Evolutionary conservation across 2,113 vertebrate species (phyloP).

Genomic region (Monarcha castaneiventris): DNA sequence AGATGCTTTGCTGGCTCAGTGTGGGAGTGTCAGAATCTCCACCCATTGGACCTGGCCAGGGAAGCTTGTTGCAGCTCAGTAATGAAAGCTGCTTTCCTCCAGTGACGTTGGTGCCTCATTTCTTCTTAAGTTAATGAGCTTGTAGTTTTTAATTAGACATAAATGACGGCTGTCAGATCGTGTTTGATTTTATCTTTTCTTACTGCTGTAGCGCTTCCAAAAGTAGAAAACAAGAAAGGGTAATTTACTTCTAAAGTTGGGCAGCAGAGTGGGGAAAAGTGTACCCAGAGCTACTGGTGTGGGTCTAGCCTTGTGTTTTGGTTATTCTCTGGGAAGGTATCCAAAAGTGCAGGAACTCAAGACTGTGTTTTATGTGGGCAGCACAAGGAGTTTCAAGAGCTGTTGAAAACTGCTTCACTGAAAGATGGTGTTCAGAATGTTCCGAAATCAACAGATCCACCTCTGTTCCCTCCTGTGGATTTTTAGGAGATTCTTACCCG

Average conservation of each 20-base stretch:
- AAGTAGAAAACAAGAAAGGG: not conserved
- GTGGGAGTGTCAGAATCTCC: not conserved
- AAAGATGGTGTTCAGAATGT: not conserved
- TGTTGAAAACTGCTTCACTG: not conserved
- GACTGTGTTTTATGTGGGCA: not conserved
- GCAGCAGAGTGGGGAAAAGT: not conserved
- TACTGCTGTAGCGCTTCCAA: not conserved
- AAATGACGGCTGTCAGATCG: not conserved
- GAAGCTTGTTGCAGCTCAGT: not conserved
- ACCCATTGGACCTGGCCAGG: not conserved
- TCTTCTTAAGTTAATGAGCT: slow-evolving; percentile 19
- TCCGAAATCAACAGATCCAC: not conserved
- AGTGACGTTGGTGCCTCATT: not conserved
- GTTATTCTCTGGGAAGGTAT: not conserved
- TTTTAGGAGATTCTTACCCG: not conserved
- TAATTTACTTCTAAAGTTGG: not conserved
- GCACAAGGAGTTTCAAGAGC: not conserved
- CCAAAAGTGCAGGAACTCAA: not conserved
- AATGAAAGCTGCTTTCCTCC: slow-evolving; percentile 18
- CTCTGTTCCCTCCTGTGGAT: not conserved
- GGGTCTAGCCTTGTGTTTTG: not conserved
- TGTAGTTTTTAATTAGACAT: slow-evolving; percentile 21
- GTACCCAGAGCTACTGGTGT: not conserved
- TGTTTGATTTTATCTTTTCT: not conserved
- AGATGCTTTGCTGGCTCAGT: not conserved